These are phyloP conservation scores for Netelia inedita DNA, from an alignment of 2,888 invertebrate genomes.

Conservation along the genomic window DNA sequence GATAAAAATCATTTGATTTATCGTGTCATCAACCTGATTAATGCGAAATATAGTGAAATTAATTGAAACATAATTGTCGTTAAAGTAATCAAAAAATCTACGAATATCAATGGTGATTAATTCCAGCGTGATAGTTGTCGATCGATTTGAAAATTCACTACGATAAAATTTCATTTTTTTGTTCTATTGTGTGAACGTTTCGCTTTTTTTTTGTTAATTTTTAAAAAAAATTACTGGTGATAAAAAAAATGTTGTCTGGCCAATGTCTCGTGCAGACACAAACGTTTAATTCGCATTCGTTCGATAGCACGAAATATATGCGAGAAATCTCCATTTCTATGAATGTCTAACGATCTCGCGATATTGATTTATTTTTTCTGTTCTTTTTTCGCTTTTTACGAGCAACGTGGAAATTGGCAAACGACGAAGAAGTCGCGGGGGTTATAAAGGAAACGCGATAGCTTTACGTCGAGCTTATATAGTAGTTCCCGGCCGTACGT, in stretches of 20 bases:
- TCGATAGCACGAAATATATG: neutral
- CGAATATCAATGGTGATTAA: no score
- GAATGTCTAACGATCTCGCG: neutral
- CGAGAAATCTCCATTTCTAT: neutral
- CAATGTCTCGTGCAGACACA: neutral
- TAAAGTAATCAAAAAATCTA: no score
- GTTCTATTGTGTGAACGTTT: no score
- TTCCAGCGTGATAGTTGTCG: no score
- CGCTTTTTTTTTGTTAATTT: no score
- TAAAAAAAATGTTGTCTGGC: neutral
- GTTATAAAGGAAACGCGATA: slow-evolving; percentile 14
- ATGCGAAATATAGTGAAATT: neutral
- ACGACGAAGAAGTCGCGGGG: slow-evolving; percentile 2
- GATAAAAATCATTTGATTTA: neutral
- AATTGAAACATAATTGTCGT: neutral
- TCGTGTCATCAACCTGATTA: neutral
- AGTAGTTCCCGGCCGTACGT: slow-evolving; percentile 1
- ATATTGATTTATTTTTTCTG: neutral
- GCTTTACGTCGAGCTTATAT: slow-evolving; percentile 8
- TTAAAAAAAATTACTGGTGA: no score
- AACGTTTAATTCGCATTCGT: neutral
- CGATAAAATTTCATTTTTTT: no score
- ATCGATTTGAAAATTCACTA: no score
- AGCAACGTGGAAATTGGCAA: slow-evolving; percentile 11
- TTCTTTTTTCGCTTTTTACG: neutral